phyloP scores from a whole-genome alignment of 2,113 vertebrate species.

The Rhinichthys klamathensis region DNA sequence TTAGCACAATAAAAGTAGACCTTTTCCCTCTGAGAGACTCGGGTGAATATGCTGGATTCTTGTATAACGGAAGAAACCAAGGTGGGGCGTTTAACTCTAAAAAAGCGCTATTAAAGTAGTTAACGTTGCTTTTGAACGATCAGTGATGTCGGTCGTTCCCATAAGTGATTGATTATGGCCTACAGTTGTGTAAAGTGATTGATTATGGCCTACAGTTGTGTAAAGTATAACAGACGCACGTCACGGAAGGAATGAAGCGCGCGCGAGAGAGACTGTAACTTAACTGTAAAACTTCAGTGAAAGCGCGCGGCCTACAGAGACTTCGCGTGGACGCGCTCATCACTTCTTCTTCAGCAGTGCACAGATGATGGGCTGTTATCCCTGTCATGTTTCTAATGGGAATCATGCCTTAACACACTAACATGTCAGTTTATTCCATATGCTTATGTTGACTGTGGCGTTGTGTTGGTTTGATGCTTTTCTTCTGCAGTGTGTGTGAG shows the following conservation, averaged over 20 bases:
- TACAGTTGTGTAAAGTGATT: slow-evolving; percentile 10
- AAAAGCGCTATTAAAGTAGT: neutral
- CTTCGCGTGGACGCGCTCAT: neutral
- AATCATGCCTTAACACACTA: neutral
- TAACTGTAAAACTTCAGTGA: slow-evolving; percentile 12
- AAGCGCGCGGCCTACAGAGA: slow-evolving; percentile 24
- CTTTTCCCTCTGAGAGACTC: neutral
- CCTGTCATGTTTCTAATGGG: neutral
- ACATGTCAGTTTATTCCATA: neutral
- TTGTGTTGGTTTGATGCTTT: neutral
- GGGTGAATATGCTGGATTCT: neutral
- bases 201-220: neutral
- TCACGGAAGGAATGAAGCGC: slow-evolving; percentile 19
- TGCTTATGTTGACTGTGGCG: neutral
- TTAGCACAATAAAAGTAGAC: neutral
- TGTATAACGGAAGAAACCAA: slow-evolving; percentile 20
- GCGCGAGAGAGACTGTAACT: slow-evolving; percentile 1
- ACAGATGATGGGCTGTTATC: neutral
- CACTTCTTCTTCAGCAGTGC: neutral
- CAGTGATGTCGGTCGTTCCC: neutral
- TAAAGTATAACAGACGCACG: slow-evolving; percentile 1
- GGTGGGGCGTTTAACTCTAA: neutral
- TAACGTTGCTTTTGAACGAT: neutral
- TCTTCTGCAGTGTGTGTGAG: neutral
- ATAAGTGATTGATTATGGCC: slow-evolving; percentile 1